Conservation (phyloP, 37 sponge, comb jelly and placozoan genomes). For the Aphrocallistes beatrix region DNA sequence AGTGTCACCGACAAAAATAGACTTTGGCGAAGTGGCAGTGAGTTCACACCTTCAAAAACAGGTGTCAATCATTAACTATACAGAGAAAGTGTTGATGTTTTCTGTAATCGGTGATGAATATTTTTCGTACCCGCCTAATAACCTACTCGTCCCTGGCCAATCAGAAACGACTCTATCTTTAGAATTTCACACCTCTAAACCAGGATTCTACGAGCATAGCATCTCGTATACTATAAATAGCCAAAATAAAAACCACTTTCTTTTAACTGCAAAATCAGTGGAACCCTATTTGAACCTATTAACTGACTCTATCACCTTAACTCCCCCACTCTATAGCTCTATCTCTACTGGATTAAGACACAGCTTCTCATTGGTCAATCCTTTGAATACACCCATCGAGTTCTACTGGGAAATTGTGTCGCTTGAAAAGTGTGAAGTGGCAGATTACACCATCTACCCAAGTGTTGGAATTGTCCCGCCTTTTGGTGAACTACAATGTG, state of each 20-base stretch:
- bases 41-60: constrained; percentile 1
- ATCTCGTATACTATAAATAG: neutral
- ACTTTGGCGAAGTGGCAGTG: neutral
- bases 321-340: neutral
- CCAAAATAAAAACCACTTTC: neutral
- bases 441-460: neutral
- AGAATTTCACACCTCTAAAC: neutral
- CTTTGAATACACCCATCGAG: constrained; percentile 5
- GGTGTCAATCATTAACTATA: neutral
- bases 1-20: neutral
- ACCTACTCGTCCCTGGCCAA: neutral
- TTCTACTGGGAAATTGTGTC: neutral
- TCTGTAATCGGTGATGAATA: neutral
- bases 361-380: neutral
- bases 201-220: neutral
- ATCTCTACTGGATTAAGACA: neutral
- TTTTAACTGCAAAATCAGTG: neutral
- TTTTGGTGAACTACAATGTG: constrained; percentile 6
- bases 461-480: neutral
- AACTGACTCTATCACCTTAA: neutral
- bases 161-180: constrained; percentile 1
- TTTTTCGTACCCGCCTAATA: neutral
- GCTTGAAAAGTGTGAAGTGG: neutral
- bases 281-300: neutral
- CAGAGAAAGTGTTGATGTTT: neutral